These are phyloP conservation scores for Trissolcus brochymenae DNA, from an alignment of 2,888 invertebrate species.

Conservation along the genomic window DNA sequence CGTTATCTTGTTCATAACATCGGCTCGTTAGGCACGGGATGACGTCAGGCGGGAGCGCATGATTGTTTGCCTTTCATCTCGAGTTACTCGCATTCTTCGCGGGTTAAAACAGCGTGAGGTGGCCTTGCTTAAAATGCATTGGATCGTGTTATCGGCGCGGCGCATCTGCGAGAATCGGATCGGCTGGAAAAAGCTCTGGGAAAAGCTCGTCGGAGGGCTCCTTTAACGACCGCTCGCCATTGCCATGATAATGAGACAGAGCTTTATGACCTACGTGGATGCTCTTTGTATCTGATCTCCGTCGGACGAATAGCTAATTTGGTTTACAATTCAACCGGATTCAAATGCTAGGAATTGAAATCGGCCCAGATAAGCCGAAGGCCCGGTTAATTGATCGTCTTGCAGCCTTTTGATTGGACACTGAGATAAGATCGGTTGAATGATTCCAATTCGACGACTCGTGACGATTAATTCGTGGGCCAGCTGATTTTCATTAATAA, in stretches of 20 bases:
- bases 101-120: constrained; percentile 62
- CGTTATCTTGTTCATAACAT: constrained; percentile 34
- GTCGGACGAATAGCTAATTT: constrained; percentile 20
- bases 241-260: constrained; percentile 39
- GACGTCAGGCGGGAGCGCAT: constrained; percentile 16
- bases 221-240: constrained; percentile 22
- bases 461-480: constrained; percentile 36
- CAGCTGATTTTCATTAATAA: constrained; percentile 36
- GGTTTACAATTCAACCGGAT: constrained; percentile 18
- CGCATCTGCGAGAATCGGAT: constrained; percentile 63
- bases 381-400: constrained; percentile 16
- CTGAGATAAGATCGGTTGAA: constrained; percentile 13
- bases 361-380: constrained; percentile 1
- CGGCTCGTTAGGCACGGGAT: constrained; percentile 33
- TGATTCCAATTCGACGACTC: constrained; percentile 7
- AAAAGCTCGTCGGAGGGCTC: constrained; percentile 11
- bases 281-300: constrained; percentile 26
- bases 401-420: constrained; percentile 16
- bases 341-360: constrained; percentile 13
- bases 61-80: constrained; percentile 46
- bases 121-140: constrained; percentile 74
- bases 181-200: constrained; percentile 36
- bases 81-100: constrained; percentile 59
- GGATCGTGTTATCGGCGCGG: constrained; percentile 70
- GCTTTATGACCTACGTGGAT: constrained; percentile 24